Base-by-base conservation (phyloP, 2,797 vertebrate species). In the Diplodus puntazzo region DNA sequence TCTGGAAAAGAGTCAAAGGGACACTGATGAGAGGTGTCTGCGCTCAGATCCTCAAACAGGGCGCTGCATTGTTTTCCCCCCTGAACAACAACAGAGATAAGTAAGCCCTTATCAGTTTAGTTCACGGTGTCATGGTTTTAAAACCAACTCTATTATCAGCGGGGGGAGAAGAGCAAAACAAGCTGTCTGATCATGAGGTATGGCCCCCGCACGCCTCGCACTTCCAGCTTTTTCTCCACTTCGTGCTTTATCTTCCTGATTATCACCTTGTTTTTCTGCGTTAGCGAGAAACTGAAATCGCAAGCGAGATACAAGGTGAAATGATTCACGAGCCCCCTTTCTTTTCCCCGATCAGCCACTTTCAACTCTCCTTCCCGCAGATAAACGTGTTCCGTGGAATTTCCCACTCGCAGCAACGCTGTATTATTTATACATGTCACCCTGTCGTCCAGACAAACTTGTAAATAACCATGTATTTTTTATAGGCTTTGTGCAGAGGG, bases 391-490 rank as follows among this genome's bases (percentile, higher is more conserved):
- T 63, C 46, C 77, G 68, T 82, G 73, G 77, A 80, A 78, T 30
- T 70, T 76, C 86, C 61, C 82, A 86, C 64, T 73, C 20, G 62
- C 79, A 80, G 69, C 71, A 70, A 89, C 76, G 83, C 86, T 94
- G 75, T 87, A 93, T 95, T 92, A 94, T 94, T 95, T 69, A 95
- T 92, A 81, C 77, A 45, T 81, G 91, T 91, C 87, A 25, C 79
- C 73, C 80, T 84, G 82, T 89, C 75, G 69, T 88, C 89, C 82
- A 62, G 75, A 76, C 81, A 82, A 69, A 86, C 83, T 83, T 92
- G 90, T 93, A 94, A 92, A 93, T 94, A 93, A 84, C 62, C 67
- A 92, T 94, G 77, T 89, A 92, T 92, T 91, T 95, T 95, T 94
- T 27, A 93, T 90, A 67, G 86, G 84, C 83, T 89, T 83, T 88